Evolutionary conservation across 2,113 vertebrate genomes (phyloP).

Genomic region (Chloebia gouldiae): DNA sequence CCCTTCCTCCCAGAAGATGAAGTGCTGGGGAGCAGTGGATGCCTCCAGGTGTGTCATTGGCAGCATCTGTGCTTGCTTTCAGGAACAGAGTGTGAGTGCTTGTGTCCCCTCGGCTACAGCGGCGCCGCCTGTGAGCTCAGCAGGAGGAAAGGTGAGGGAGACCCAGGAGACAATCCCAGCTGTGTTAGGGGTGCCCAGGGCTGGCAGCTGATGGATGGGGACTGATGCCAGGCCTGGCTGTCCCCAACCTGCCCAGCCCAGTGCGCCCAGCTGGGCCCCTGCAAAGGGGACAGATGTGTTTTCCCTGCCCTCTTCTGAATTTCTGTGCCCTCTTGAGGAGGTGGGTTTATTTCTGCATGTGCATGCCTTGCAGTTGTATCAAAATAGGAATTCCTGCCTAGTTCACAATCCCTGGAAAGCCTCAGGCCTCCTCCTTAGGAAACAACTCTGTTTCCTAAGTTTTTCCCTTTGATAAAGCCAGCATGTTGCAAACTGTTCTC

Average conservation of each 20-base stretch:
- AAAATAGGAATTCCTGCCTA: background rate
- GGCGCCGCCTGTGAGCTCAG: slow-evolving; percentile 85
- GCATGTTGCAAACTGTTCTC: background rate
- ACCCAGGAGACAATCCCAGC: background rate
- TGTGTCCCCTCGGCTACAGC: slow-evolving; percentile 82
- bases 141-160: slow-evolving; percentile 67
- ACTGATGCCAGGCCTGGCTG: background rate
- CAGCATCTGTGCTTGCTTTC: background rate
- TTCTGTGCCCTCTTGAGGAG: rapidly evolving
- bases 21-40: background rate
- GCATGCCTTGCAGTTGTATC: background rate
- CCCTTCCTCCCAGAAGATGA: background rate
- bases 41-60: background rate
- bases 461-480: background rate
- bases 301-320: background rate
- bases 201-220: background rate
- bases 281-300: background rate
- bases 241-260: background rate
- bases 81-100: slow-evolving; percentile 85
- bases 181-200: rapidly evolving
- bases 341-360: background rate
- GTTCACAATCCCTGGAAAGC: background rate
- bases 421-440: background rate
- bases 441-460: background rate
- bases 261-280: background rate